Conservation (phyloP, 2,888 invertebrate genomes). For the Pyrochroa serraticornis region DNA sequence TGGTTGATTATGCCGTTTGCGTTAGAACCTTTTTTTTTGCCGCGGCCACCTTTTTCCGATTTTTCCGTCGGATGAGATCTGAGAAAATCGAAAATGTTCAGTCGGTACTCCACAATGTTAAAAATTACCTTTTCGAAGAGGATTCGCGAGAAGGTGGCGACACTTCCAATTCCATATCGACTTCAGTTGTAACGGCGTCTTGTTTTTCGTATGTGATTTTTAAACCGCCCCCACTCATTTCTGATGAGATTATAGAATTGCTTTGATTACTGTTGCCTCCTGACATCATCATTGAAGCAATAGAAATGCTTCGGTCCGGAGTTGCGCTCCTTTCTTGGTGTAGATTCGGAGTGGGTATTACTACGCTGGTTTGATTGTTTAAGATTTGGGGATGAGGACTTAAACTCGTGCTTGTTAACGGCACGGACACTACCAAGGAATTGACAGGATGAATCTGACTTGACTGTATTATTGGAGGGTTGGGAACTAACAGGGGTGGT, state of each 20-base stretch:
- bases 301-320: background rate
- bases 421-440: slow-evolving; percentile 68
- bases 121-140: background rate
- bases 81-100: slow-evolving; percentile 3
- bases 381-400: slow-evolving; percentile 52
- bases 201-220: slow-evolving; percentile 65
- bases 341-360: slow-evolving; percentile 36
- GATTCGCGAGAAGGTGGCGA: slow-evolving; percentile 32
- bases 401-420: slow-evolving; percentile 61
- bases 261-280: slow-evolving; percentile 44
- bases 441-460: slow-evolving; percentile 35
- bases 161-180: slow-evolving; percentile 56
- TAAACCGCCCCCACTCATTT: slow-evolving; percentile 58
- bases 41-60: slow-evolving; percentile 41
- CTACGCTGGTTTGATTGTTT: slow-evolving; percentile 46
- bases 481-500: slow-evolving; percentile 10
- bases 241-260: slow-evolving; percentile 47
- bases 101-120: slow-evolving; percentile 50
- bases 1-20: slow-evolving; percentile 32
- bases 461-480: slow-evolving; percentile 28
- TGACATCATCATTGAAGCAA: slow-evolving; percentile 38
- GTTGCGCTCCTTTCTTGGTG: slow-evolving; percentile 7
- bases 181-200: slow-evolving; percentile 51
- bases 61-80: slow-evolving; percentile 51
- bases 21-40: slow-evolving; percentile 39